phyloP scores from a whole-genome alignment of 2,888 invertebrate genomes.

The Polydesmus complanatus region DNA sequence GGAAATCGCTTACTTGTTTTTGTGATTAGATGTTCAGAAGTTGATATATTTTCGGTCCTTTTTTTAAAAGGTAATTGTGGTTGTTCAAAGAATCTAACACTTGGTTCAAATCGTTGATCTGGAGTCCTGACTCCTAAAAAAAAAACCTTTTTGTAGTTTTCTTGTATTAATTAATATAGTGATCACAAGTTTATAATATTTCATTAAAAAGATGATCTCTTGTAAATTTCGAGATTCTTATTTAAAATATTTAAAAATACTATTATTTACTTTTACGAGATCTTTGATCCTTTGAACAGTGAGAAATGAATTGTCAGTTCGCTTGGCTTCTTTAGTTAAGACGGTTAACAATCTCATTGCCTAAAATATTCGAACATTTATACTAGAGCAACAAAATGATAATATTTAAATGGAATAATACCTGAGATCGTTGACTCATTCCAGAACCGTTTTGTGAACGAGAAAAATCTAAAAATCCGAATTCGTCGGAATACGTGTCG shows the following conservation, averaged over 20 bases:
- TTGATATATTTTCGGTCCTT: slow-evolving; percentile 58
- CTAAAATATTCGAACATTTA: slow-evolving; percentile 42
- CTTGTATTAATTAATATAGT: background rate
- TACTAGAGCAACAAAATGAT: no score
- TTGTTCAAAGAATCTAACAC: slow-evolving; percentile 65
- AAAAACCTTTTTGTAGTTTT: background rate
- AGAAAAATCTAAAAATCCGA: slow-evolving; percentile 46
- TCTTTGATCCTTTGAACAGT: slow-evolving; percentile 59
- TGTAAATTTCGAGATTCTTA: background rate
- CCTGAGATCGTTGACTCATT: slow-evolving; percentile 45
- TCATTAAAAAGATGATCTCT: background rate
- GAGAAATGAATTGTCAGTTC: slow-evolving; percentile 54
- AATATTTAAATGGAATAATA: no score
- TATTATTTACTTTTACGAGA: slow-evolving; percentile 42
- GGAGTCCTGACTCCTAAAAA: slow-evolving; percentile 40
- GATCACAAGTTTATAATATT: background rate
- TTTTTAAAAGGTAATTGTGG: slow-evolving; percentile 71
- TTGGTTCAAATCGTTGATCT: slow-evolving; percentile 47
- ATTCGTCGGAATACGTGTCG: slow-evolving; percentile 59
- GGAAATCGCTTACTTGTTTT: no score
- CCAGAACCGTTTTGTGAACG: slow-evolving; percentile 56
- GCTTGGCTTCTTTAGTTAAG: slow-evolving; percentile 50
- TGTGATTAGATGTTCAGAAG: slow-evolving; percentile 33
- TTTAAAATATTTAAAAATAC: background rate
- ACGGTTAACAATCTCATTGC: slow-evolving; percentile 56